Percentiles rank a stretch among this genome's conserved stretches.
Evolutionary conservation across 2,888 invertebrate genomes (phyloP).

Genomic region (Eretmocerus hayati): DNA sequence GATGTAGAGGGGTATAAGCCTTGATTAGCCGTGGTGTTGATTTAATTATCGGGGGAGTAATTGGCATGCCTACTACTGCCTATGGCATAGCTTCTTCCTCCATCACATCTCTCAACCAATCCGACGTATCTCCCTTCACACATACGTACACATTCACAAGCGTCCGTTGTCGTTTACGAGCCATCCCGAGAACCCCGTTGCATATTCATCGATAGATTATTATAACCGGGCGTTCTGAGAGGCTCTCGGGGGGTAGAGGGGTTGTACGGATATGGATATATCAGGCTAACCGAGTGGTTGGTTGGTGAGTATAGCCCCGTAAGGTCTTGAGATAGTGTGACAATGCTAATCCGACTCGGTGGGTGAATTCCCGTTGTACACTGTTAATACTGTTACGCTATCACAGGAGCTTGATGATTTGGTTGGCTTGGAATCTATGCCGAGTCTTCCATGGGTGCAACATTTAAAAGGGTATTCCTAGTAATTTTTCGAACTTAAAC

Average conservation of each 20-base stretch:
- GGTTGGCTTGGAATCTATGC: too few species aligned
- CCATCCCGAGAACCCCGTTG: conserved; percentile 28
- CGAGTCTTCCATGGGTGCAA: too few species aligned
- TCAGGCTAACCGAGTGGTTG: too few species aligned
- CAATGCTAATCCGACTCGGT: conserved; percentile 15
- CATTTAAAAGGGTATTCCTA: too few species aligned
- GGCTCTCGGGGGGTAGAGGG: conserved; percentile 13
- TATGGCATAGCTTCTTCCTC: conserved; percentile 9
- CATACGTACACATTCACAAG: neutral
- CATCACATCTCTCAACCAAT: too few species aligned
- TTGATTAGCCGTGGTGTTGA: conserved; percentile 45
- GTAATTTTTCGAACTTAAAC: too few species aligned
- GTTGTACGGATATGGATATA: too few species aligned
- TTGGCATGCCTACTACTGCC: conserved; percentile 39
- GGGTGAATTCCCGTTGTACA: too few species aligned
- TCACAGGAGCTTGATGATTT: too few species aligned
- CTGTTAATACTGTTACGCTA: too few species aligned
- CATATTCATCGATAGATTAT: conserved; percentile 43
- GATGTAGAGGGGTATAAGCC: conserved; percentile 23
- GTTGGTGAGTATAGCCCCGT: too few species aligned
- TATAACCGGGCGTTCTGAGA: conserved; percentile 21
- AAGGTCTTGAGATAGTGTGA: conserved; percentile 7
- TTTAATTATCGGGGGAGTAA: conserved; percentile 45
- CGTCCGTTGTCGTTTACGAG: neutral
- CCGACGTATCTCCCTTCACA: conserved; percentile 4